Evolutionary conservation across 92 coral and sea anemone genomes (phyloP), one percentile per base, ranked within the genome.

Genomic region (Palythoa heliodiscus): DNA sequence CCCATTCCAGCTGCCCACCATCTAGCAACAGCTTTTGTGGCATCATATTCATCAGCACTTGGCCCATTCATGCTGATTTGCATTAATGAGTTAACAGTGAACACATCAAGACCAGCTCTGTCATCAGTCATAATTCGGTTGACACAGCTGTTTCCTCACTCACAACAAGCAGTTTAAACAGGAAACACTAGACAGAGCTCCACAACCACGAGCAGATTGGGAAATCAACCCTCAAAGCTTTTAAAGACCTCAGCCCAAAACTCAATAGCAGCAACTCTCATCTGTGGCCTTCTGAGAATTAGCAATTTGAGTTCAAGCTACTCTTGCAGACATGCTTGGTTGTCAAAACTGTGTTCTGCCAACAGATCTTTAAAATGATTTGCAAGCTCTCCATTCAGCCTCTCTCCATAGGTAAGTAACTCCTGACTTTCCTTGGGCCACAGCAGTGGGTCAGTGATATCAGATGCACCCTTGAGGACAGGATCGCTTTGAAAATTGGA

Each of bases 151-250:
- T 77, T 77, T 70, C 89, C 86, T 78, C 89, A 55, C 58, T 89
- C 86, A 60, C 76, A 63, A 48, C 88, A 88, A 6, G 91, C 88
- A 50, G 87, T 88, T 75, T 83, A 84, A 17, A 88, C 91, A 10
- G 85, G 88, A 54, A 83, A 54, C 13, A 82, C 76, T 52, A 81
- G 86, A 35, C 90, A 80, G 23, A 87, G 63, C 68, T 87, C 86
- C 6, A 57, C 77, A 19, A 72, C 71, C 73, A 78, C 17, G 24
- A 83, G 71, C 22, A 88, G 58, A 75, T 73, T 82, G 77, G 87
- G 91, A 69, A 75, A 88, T 50, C 25, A 17, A 47, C n/a, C 85
- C 73, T 63, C 71, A 86, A 35, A 86, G 66, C 52, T 71, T 69
- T 67, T 86, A 64, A 86, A 86, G 20, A 86, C 38, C 52, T 86